Conservation (phyloP, 2,797 vertebrate species). For the Gymnothorax javanicus region DNA sequence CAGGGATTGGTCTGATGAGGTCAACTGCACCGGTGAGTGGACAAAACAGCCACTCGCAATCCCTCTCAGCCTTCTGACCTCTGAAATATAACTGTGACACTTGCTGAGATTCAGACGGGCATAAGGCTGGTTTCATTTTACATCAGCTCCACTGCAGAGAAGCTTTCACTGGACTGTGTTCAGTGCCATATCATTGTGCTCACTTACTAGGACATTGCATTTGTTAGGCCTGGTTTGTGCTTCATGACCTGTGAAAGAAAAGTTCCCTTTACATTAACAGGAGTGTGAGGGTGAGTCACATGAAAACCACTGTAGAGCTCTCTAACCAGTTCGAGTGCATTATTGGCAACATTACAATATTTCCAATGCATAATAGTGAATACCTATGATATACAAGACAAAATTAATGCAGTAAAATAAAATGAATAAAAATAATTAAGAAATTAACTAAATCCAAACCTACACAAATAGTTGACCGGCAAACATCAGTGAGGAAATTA, state of each 20-base stretch:
- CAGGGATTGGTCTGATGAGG: conserved; percentile 96
- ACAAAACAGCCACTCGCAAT: background rate
- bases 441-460: too few relatives aligned
- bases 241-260: background rate
- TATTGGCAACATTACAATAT: too few relatives aligned
- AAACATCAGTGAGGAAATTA: too few relatives aligned
- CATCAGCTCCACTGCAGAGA: background rate
- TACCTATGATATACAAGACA: too few relatives aligned
- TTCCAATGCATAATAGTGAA: too few relatives aligned
- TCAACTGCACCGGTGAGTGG: conserved; percentile 89
- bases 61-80: background rate
- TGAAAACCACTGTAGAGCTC: background rate
- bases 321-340: background rate
- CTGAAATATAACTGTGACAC: background rate
- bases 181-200: background rate
- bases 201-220: background rate
- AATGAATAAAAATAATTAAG: too few relatives aligned
- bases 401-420: too few relatives aligned
- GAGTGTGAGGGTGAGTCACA: background rate
- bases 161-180: background rate
- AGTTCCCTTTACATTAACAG: background rate
- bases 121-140: background rate
- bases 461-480: too few relatives aligned
- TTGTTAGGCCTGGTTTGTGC: background rate
- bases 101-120: background rate